phyloP scores from a whole-genome alignment of 2,888 invertebrate species.

The Junonia oenone region DNA sequence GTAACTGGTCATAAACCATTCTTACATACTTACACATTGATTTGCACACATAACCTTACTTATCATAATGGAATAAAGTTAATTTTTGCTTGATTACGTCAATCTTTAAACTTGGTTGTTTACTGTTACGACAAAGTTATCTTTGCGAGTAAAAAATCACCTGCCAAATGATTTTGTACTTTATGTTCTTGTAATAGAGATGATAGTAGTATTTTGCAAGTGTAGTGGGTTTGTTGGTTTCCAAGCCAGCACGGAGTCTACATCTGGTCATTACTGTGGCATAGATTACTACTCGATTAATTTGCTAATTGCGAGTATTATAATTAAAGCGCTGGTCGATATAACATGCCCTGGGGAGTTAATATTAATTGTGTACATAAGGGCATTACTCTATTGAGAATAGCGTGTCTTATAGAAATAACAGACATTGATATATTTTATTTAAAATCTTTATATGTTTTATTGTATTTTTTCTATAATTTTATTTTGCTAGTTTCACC shows the following conservation, averaged over 20 bases:
- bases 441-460: no score
- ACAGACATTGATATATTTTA: no score
- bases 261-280: slow-evolving; percentile 24
- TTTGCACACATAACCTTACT: not conserved
- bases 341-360: not conserved
- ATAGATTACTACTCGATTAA: slow-evolving; percentile 29
- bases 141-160: no score
- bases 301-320: slow-evolving; percentile 28
- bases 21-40: slow-evolving; percentile 23
- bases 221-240: not conserved
- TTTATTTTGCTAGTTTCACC: no score
- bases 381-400: no score
- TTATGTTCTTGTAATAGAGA: not conserved
- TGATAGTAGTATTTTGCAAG: not conserved
- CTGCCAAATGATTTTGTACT: not conserved
- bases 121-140: slow-evolving; percentile 8
- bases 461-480: no score
- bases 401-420: no score
- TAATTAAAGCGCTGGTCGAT: slow-evolving; percentile 8
- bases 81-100: not conserved
- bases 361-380: not conserved
- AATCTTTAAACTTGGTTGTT: slow-evolving; percentile 3
- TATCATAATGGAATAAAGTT: slow-evolving; percentile 2
- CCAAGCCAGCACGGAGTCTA: slow-evolving; percentile 15
- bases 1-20: slow-evolving; percentile 27